Evolutionary conservation across 2,113 vertebrate species (phyloP).

Genomic region (Ptyas mucosa): DNA sequence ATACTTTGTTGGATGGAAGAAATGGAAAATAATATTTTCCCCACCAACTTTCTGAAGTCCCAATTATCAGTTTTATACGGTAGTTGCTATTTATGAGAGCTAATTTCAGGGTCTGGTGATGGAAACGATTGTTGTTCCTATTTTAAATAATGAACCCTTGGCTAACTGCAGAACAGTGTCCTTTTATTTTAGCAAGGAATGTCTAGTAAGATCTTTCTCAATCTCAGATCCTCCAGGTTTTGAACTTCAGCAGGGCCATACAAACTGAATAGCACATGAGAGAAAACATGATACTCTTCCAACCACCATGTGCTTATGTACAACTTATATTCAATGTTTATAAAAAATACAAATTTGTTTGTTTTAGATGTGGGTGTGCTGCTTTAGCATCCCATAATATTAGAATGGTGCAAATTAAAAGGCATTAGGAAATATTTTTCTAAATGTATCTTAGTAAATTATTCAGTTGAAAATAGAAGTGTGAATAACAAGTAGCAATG

Average conservation of each 20-base stretch:
- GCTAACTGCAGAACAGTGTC: background rate
- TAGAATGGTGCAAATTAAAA: constrained; percentile 31
- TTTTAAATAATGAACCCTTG: background rate
- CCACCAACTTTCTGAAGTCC: background rate
- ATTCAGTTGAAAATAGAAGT: constrained; percentile 53
- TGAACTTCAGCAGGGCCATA: background rate
- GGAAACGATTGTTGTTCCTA: background rate
- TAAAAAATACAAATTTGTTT: background rate
- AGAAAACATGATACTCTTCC: background rate
- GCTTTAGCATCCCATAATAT: constrained; percentile 35
- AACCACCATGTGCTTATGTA: background rate
- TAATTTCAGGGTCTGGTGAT: background rate
- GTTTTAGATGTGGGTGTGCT: background rate
- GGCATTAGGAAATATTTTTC: constrained; percentile 44
- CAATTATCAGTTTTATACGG: background rate
- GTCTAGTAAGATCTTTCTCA: background rate
- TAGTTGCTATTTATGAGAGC: background rate
- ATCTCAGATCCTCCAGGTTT: background rate
- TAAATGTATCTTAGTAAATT: constrained; percentile 41
- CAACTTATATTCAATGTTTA: background rate
- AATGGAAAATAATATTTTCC: background rate
- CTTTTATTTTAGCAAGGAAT: background rate
- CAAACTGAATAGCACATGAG: background rate
- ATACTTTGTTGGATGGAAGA: background rate
- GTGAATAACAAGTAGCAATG: constrained; percentile 44